Evolutionary conservation across 2,113 vertebrate genomes (phyloP).

Genomic region (Dasyornis broadbenti): DNA sequence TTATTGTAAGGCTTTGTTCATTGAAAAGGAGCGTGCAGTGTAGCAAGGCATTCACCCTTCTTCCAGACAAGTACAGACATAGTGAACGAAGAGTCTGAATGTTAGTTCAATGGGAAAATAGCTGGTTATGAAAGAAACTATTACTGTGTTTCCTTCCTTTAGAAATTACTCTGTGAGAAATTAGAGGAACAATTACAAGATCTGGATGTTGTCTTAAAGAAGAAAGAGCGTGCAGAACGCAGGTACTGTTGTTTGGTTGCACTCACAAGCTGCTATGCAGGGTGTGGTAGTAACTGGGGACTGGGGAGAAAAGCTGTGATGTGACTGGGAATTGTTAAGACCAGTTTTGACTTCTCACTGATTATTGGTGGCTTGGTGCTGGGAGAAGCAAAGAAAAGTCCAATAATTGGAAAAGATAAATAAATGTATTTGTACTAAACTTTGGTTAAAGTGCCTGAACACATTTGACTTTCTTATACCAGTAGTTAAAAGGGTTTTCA

Average conservation of each 20-base stretch:
- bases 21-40: neutral
- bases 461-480: neutral
- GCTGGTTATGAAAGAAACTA: neutral
- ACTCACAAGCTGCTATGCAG: neutral
- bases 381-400: neutral
- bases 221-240: constrained; percentile 91
- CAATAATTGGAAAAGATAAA: neutral
- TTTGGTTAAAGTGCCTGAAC: neutral
- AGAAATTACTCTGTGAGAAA: constrained; percentile 96
- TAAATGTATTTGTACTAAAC: neutral
- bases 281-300: neutral
- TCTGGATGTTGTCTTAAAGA: constrained; percentile 94
- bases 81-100: neutral
- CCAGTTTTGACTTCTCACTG: neutral
- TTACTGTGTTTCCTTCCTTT: constrained; percentile 17
- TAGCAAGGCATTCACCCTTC: neutral
- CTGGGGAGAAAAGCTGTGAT: neutral
- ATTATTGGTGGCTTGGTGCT: neutral
- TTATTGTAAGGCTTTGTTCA: neutral
- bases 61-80: neutral
- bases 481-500: neutral
- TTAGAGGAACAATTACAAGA: constrained; percentile 93
- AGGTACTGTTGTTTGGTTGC: constrained; percentile 71
- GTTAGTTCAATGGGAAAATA: neutral
- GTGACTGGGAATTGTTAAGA: neutral